A percentile compares a stretch with the other conserved stretches of the same genome.
Conservation (phyloP, 1,140 invertebrate genomes). For the Parasteatoda tepidariorum region DNA sequence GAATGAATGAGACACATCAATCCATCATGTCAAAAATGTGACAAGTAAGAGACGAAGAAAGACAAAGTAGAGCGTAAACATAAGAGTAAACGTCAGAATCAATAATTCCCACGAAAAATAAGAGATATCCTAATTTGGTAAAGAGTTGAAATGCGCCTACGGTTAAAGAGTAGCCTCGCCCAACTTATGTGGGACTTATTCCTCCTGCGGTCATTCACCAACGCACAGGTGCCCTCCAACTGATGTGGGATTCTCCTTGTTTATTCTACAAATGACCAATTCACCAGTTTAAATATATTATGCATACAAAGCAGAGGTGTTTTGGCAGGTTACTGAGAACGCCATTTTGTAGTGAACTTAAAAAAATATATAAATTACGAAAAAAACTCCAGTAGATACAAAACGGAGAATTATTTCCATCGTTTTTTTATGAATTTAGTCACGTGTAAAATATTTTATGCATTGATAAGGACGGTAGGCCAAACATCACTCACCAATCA, state of each 20-base stretch:
- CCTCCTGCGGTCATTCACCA: constrained; percentile 29
- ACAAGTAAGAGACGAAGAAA: constrained; percentile 11
- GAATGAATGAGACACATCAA: constrained; percentile 14
- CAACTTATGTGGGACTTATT: constrained; percentile 19
- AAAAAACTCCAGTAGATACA: no score
- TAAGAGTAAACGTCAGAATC: constrained; percentile 6
- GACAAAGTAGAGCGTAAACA: not conserved
- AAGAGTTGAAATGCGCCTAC: constrained; percentile 7
- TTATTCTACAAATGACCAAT: not conserved
- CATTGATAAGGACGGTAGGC: no score
- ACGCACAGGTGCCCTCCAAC: constrained; percentile 12
- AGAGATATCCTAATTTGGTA: constrained; percentile 26
- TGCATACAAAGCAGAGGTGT: not conserved
- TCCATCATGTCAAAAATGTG: constrained; percentile 7
- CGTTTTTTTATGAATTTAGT: no score
- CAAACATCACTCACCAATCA: no score
- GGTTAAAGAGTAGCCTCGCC: not conserved
- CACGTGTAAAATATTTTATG: no score
- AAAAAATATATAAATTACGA: no score
- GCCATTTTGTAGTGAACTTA: no score
- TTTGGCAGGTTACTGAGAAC: not conserved
- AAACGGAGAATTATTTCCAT: no score
- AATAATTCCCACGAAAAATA: constrained; percentile 28
- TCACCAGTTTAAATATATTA: not conserved
- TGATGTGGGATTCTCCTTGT: not conserved